Evolutionary conservation across 2,113 vertebrate species (phyloP).

Genomic region (Orientallactaga bullata): DNA sequence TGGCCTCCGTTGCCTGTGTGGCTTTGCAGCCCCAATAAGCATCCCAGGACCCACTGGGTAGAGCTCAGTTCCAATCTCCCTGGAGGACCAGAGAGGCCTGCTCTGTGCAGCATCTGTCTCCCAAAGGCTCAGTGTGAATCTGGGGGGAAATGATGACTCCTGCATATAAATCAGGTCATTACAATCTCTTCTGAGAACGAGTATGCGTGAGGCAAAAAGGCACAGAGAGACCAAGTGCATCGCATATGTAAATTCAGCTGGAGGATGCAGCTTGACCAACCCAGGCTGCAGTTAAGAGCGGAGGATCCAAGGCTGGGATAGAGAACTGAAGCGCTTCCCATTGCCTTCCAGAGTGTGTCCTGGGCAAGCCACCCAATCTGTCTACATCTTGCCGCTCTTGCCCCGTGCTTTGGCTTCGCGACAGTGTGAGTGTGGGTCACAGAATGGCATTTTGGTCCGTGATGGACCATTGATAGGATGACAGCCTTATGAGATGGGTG

Average conservation of each 20-base stretch:
- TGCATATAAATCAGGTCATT: slow-evolving; percentile 41
- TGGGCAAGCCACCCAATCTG: background rate
- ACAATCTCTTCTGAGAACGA: background rate
- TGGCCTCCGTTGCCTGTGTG: background rate
- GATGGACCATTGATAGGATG: background rate
- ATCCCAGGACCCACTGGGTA: background rate
- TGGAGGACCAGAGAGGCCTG: background rate
- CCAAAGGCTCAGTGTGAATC: background rate
- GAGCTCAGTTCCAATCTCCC: background rate
- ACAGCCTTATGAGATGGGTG: background rate
- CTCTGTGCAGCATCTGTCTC: background rate
- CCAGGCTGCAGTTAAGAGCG: background rate
- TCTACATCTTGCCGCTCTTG: background rate
- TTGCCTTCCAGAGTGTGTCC: background rate
- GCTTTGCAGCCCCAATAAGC: background rate
- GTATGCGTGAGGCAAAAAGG: background rate
- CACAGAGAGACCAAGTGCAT: background rate
- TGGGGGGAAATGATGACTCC: background rate
- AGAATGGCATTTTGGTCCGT: background rate
- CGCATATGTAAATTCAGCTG: background rate
- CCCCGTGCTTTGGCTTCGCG: background rate
- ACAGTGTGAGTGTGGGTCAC: background rate
- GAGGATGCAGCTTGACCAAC: background rate
- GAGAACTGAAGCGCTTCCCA: background rate
- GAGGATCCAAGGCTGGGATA: background rate